phyloP scores from a whole-genome alignment of 1,140 invertebrate species.

The Tribolium madens region DNA sequence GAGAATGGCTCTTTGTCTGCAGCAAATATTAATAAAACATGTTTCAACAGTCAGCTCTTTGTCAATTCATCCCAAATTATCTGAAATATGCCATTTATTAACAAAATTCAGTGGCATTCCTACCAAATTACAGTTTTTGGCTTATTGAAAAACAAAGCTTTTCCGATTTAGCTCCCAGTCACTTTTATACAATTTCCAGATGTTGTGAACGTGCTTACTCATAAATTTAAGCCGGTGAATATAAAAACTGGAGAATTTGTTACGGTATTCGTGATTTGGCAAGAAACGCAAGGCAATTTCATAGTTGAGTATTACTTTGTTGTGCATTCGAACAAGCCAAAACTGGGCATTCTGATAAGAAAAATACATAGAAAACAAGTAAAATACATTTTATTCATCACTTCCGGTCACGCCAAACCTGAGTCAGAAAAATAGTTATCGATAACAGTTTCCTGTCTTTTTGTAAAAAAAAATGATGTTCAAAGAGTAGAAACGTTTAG shows the following conservation, averaged over 20 bases:
- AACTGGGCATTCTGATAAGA: not conserved
- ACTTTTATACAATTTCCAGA: slow-evolving; percentile 3
- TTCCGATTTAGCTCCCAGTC: not conserved
- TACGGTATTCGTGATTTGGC: slow-evolving; percentile 28
- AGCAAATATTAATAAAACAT: too few species aligned
- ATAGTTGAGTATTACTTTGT: not conserved
- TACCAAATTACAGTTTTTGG: too few species aligned
- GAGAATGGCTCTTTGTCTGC: too few species aligned
- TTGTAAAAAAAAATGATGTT: not conserved
- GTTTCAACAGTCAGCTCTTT: too few species aligned
- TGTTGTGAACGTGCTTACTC: slow-evolving; percentile 2
- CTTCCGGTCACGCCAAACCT: slow-evolving; percentile 21
- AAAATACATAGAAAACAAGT: slow-evolving; percentile 21
- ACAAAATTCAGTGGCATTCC: too few species aligned
- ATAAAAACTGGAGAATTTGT: not conserved
- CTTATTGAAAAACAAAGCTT: not conserved
- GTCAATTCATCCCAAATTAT: too few species aligned
- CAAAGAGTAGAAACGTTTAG: not conserved
- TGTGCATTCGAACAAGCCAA: not conserved
- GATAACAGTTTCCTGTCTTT: not conserved
- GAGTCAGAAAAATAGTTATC: not conserved
- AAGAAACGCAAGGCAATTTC: slow-evolving; percentile 29
- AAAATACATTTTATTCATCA: slow-evolving; percentile 3
- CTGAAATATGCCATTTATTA: too few species aligned
- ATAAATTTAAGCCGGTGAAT: not conserved